These are phyloP conservation scores for Zaprionus tsacasi DNA, from an alignment of 1,140 invertebrate species.

Conservation along the genomic window DNA sequence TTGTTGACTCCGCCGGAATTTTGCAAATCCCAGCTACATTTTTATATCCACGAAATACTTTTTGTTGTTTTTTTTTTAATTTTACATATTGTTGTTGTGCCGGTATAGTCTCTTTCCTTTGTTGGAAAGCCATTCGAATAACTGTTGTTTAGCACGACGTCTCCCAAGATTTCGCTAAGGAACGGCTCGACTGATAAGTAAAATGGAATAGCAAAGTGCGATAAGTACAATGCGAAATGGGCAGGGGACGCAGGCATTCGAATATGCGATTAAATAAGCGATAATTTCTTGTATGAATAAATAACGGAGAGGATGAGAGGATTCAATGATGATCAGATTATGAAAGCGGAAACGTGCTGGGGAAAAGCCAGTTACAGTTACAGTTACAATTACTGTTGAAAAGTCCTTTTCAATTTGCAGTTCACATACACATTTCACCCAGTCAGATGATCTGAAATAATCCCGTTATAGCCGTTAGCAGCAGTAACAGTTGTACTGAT, in stretches of 20 bases:
- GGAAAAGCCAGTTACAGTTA: slow-evolving; percentile 4
- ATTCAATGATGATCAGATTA: slow-evolving; percentile 47
- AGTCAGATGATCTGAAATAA: slow-evolving; percentile 45
- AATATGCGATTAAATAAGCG: slow-evolving; percentile 66
- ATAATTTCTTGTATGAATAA: slow-evolving; percentile 77
- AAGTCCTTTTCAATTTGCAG: slow-evolving; percentile 25
- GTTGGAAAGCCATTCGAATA: slow-evolving; percentile 51
- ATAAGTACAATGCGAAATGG: slow-evolving; percentile 17
- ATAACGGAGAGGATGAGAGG: slow-evolving; percentile 22
- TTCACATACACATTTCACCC: slow-evolving; percentile 17
- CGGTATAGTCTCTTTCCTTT: slow-evolving; percentile 22
- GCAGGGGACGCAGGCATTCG: background rate
- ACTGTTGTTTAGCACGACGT: slow-evolving; percentile 69
- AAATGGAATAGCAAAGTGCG: slow-evolving; percentile 45
- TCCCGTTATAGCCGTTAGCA: slow-evolving; percentile 57
- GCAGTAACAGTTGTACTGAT: no score
- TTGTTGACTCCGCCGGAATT: slow-evolving; percentile 47
- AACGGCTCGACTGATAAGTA: slow-evolving; percentile 56
- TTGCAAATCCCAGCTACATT: slow-evolving; percentile 70
- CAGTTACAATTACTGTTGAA: slow-evolving; percentile 18
- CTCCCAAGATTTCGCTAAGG: slow-evolving; percentile 53
- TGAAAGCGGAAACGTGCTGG: slow-evolving; percentile 18
- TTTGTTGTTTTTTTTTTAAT: slow-evolving; percentile 36
- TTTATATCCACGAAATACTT: slow-evolving; percentile 52
- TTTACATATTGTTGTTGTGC: slow-evolving; percentile 33